Base-by-base conservation (phyloP, 2,797 vertebrate genomes). In the Toxotes lorentzi region DNA sequence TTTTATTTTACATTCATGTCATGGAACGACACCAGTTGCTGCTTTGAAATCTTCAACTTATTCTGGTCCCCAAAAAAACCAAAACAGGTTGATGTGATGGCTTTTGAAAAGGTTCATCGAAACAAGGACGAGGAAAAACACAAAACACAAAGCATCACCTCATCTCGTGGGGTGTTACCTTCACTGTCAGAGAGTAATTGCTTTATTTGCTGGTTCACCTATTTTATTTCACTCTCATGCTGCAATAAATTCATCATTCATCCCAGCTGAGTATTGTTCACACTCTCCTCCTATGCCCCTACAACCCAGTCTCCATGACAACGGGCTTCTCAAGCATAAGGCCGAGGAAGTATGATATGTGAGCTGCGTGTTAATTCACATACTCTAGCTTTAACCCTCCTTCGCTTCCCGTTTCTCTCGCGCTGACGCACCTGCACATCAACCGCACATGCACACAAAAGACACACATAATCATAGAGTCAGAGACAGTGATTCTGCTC, bases 301-400 rank as follows among this genome's bases (percentile, higher is more conserved):
- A 92, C 91, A 92, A 93, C 92, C 90, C 91, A 91, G 95, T 96
- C 93, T 93, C 95, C 95, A 96, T 96, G 95, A 95, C 95, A 95
- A 96, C 95, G 32, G 69, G 86, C 71, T 90, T 88, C 90, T 91
- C 74, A 90, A 90, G 91, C 93, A 93, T 94, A 91, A 87, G 93
- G 91, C 90, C 86, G 88, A 87, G 80, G 82, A 94, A 90, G 91
- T 94, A 91, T 90, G 92, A 92, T 93, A 93, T 95, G 94, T 94
- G 95, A 95, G 91, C 90, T 84, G 93, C 84, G 82, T 95, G 87
- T 92, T 95, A 95, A 96, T 94, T 89, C 86, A 82, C 85, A 86
- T 10, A 66, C 84, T 84, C 75, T n/a, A 1, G 23, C 70, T 67
- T 67, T 27, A 86, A 78, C 84, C 78, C 70, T 69, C 79, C 34